A percentile compares a stretch with the other conserved stretches of the same genome.
Conservation (phyloP, 2,888 invertebrate genomes). For the Iphiclides podalirius region DNA sequence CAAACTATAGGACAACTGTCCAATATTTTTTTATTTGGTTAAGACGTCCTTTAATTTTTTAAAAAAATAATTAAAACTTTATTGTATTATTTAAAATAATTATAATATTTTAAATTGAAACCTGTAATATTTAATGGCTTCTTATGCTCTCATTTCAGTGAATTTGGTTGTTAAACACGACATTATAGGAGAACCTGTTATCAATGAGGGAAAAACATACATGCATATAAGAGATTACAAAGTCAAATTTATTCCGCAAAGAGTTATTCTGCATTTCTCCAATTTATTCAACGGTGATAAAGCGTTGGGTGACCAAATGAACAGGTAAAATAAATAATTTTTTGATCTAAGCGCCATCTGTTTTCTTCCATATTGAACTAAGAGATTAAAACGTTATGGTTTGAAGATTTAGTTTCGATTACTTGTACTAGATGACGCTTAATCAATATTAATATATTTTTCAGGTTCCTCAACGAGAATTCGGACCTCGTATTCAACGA, state of each 20-base stretch:
- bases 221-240: conserved; percentile 83
- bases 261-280: conserved; percentile 81
- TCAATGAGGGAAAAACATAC: conserved; percentile 82
- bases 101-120: no score
- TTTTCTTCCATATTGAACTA: no score
- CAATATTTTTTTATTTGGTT: no score
- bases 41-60: no score
- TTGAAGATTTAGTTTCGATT: no score
- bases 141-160: no score
- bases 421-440: conserved; percentile 8
- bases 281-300: conserved; percentile 84
- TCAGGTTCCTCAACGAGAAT: conserved; percentile 83
- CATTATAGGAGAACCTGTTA: conserved; percentile 80
- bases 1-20: no score
- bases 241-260: conserved; percentile 82
- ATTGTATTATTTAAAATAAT: no score
- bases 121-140: no score
- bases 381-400: no score
- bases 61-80: no score
- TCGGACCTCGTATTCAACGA: conserved; percentile 84
- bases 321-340: conserved; percentile 53
- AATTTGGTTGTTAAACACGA: conserved; percentile 83
- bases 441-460: conserved; percentile 28
- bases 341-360: conserved; percentile 3
- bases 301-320: conserved; percentile 82